A percentile compares a stretch with the other conserved stretches of the same genome.
Conservation (phyloP, 2,797 vertebrate genomes). For the Helarctos malayanus region DNA sequence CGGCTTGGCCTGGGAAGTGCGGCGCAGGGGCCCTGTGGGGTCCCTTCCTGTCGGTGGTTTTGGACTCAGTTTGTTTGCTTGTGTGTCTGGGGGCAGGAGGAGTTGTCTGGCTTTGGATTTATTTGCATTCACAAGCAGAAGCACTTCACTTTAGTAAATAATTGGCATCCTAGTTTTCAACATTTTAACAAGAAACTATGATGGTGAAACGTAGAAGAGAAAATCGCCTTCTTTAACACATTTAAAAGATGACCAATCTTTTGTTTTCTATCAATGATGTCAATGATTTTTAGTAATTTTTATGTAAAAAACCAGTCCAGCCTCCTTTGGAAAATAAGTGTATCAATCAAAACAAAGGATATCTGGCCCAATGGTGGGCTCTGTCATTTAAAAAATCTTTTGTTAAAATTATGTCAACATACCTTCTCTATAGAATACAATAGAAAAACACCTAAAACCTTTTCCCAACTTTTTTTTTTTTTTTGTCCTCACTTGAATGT, state of each 20-base stretch:
- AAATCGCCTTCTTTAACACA: not conserved
- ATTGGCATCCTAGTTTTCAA: not conserved
- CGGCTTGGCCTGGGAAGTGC: rapidly evolving
- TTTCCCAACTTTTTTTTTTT: not conserved
- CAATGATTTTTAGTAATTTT: slow-evolving; percentile 31
- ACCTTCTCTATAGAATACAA: not conserved
- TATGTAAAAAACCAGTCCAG: not conserved
- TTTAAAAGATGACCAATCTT: not conserved
- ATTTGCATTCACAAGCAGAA: not conserved
- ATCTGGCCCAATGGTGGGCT: not conserved
- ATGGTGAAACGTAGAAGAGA: slow-evolving; percentile 21
- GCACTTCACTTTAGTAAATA: not conserved
- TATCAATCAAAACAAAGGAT: not conserved
- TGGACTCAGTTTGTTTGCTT: not conserved
- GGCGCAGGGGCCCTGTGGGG: no score
- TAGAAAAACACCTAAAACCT: not conserved
- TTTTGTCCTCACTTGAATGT: not conserved
- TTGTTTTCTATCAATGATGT: slow-evolving; percentile 22
- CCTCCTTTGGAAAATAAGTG: not conserved
- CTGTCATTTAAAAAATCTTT: not conserved
- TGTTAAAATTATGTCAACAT: not conserved
- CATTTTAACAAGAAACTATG: slow-evolving; percentile 12
- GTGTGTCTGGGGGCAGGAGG: not conserved
- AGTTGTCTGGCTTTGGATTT: not conserved
- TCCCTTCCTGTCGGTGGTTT: not conserved